Evolutionary conservation across 2,797 vertebrate genomes (phyloP), one percentile per base, ranked within the genome.

Genomic region (Melanotaenia parkinsoni): DNA sequence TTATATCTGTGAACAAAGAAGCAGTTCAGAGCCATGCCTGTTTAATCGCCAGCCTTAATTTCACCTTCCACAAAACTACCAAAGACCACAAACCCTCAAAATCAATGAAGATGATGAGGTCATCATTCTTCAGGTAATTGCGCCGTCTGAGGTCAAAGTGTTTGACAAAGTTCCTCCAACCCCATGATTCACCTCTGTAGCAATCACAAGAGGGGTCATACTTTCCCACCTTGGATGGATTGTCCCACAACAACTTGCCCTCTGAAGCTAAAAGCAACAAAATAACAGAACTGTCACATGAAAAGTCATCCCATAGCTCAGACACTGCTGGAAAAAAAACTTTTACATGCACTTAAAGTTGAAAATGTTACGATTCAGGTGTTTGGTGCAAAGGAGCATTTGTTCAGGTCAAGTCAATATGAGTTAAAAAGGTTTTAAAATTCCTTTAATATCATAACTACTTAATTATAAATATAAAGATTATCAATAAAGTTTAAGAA

Each of bases 71-170:
- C 13, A 40, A 40, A 40, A 40, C 38, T 40, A 5, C 14, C 28
- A 26, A 9, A 45, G 2, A 63, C 33, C 9, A 72, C 82, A 14
- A 14, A 97, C 96, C 96, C 37, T 95, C 76, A 82, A 97, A 97
- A 82, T 97, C 94, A 30, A 94, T 78, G 58, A 97, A 94, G 82
- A 98, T 91, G 77, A 97, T 96, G 57, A 98, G 93, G 81, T 97
- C 94, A 26, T 96, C 95, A 1, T 96, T 96, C 88, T 96, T 98
- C 60, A 97, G 84, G 78, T 96, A 98, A 79, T 69, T 95, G 60
- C 93, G 94, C 4, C 86, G 82, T 11, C 32, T 88, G 71, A 98
- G 79, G 83, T 95, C 90, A 32, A 89, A 88, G 72, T 98, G 95
- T 57, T 96, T 95, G 65, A 98, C 87, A 67, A 96, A 92, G 24